Percentiles rank a stretch among this genome's conserved stretches.
Evolutionary conservation across 1,140 invertebrate genomes (phyloP).

Genomic region (Latrodectus geometricus): DNA sequence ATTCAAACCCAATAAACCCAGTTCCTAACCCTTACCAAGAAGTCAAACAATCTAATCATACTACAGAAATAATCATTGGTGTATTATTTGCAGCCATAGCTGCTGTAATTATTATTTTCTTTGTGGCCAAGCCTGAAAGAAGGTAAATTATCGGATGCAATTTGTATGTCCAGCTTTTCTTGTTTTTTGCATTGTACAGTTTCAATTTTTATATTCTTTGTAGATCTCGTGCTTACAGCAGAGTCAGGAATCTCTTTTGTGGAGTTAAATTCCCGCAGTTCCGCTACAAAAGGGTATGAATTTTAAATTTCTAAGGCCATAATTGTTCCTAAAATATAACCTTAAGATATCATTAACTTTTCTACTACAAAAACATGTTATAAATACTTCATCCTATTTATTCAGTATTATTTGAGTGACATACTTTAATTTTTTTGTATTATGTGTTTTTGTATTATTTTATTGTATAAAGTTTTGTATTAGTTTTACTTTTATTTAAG

Average conservation of each 20-base stretch:
- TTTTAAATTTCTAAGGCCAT: not conserved
- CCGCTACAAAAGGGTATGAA: constrained; percentile 52
- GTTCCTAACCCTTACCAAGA: constrained; percentile 8
- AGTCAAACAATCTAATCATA: not conserved
- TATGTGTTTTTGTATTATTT: too few relatives aligned
- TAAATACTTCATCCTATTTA: too few relatives aligned
- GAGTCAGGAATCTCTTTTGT: constrained; percentile 24
- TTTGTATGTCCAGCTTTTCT: not conserved
- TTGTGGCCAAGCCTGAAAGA: constrained; percentile 35
- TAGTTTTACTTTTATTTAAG: too few relatives aligned
- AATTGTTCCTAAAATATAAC: too few relatives aligned
- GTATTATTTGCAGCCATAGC: constrained; percentile 9
- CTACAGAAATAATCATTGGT: constrained; percentile 22
- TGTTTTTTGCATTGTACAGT: not conserved
- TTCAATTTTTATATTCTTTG: not conserved
- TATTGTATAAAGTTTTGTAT: too few relatives aligned
- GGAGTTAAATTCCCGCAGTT: constrained; percentile 31
- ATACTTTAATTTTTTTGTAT: too few relatives aligned
- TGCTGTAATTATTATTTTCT: constrained; percentile 1
- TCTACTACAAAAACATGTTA: too few relatives aligned
- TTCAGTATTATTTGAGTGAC: too few relatives aligned
- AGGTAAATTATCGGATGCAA: constrained; percentile 7
- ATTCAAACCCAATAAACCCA: not conserved
- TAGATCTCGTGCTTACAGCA: constrained; percentile 16
- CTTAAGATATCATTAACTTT: too few relatives aligned